phyloP scores from a whole-genome alignment of 2,113 vertebrate species.

The Rutilus rutilus region DNA sequence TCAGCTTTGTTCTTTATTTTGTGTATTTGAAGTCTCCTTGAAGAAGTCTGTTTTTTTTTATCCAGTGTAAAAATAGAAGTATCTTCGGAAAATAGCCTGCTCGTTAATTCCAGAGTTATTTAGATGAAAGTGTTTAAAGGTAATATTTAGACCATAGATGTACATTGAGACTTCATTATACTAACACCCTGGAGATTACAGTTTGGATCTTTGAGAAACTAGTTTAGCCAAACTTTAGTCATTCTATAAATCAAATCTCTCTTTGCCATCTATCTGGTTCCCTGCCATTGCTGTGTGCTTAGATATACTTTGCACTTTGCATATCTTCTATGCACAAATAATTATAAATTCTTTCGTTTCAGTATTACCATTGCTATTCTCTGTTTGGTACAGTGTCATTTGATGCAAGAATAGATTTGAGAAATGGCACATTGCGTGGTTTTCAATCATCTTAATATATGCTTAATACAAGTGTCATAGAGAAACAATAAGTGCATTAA shows the following conservation, averaged over 20 bases:
- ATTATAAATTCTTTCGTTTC: background rate
- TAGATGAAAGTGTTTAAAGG: background rate
- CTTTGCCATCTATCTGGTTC: background rate
- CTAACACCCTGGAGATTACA: background rate
- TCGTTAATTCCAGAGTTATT: background rate
- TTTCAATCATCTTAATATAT: conserved; percentile 5
- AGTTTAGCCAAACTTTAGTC: background rate
- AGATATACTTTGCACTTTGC: background rate
- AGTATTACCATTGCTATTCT: conserved; percentile 6
- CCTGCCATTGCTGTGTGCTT: background rate
- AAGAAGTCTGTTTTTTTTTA: background rate
- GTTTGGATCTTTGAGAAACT: background rate
- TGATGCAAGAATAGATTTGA: background rate
- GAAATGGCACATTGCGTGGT: conserved; percentile 9
- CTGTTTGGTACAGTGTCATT: conserved; percentile 16
- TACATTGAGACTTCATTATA: background rate
- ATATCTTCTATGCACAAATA: background rate
- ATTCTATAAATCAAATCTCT: background rate
- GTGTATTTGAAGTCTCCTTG: background rate
- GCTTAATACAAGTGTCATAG: background rate
- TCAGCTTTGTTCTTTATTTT: conserved; percentile 4
- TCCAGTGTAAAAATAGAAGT: background rate
- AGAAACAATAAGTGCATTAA: background rate
- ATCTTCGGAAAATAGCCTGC: background rate
- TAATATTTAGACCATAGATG: background rate